Conservation (phyloP, 1,140 invertebrate genomes). For the Lepidurus apus region DNA sequence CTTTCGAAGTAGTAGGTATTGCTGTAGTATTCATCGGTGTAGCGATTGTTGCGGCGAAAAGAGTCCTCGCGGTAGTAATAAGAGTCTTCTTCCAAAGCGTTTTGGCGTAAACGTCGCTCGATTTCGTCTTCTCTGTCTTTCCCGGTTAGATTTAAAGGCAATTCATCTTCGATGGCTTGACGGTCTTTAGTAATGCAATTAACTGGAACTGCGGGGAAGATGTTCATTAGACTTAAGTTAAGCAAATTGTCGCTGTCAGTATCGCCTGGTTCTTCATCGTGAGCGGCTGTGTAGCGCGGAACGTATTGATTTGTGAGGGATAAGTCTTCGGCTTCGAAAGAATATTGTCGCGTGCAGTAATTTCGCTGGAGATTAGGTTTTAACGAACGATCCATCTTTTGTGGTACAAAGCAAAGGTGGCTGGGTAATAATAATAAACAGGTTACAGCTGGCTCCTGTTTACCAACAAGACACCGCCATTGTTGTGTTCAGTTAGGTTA, state of each 20-base stretch:
- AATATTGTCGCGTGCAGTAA: background rate
- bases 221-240: background rate
- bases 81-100: conserved; percentile 27
- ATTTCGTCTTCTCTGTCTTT: conserved; percentile 33
- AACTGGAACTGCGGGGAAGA: conserved; percentile 1
- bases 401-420: too few species aligned
- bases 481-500: background rate
- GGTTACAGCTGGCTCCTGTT: background rate
- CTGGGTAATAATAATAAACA: too few species aligned
- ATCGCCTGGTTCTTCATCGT: background rate
- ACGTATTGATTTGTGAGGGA: background rate
- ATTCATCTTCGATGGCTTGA: conserved; percentile 32
- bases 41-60: background rate
- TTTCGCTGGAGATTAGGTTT: background rate
- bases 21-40: background rate
- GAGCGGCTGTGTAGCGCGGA: background rate
- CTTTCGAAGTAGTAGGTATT: background rate
- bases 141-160: conserved; percentile 30
- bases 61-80: conserved; percentile 29
- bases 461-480: background rate
- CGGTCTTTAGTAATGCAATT: conserved; percentile 5
- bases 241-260: background rate
- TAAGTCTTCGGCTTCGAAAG: background rate
- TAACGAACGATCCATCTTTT: background rate
- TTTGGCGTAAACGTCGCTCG: conserved; percentile 30